Conservation (phyloP, 1,140 invertebrate species). For the Danaus melanippus region DNA sequence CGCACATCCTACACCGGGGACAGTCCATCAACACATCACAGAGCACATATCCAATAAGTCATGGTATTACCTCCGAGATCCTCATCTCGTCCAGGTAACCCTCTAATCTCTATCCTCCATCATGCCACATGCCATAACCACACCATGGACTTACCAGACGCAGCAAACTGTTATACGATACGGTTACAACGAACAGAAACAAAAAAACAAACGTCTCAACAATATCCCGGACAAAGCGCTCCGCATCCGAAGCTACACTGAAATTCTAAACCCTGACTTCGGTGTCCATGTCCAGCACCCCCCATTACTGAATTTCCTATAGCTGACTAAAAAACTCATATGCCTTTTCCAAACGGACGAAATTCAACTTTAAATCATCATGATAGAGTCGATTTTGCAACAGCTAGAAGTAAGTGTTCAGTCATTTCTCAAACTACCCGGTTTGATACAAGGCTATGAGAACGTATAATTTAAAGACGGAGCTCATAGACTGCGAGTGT, state of each 20-base stretch:
- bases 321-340: slow-evolving; percentile 31
- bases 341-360: neutral
- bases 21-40: too few relatives aligned
- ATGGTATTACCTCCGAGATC: too few relatives aligned
- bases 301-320: slow-evolving; percentile 67
- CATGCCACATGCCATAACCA: too few relatives aligned
- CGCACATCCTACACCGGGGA: too few relatives aligned
- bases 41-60: too few relatives aligned
- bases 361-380: slow-evolving; percentile 5
- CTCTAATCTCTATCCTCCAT: too few relatives aligned
- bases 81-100: too few relatives aligned
- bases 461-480: slow-evolving; percentile 72
- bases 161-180: too few relatives aligned
- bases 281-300: slow-evolving; percentile 68
- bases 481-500: slow-evolving; percentile 28
- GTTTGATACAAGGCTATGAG: slow-evolving; percentile 65
- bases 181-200: too few relatives aligned
- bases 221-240: slow-evolving; percentile 63
- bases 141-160: too few relatives aligned
- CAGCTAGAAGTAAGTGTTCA: slow-evolving; percentile 8
- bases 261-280: slow-evolving; percentile 69
- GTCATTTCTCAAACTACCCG: slow-evolving; percentile 27
- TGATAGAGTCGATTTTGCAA: slow-evolving; percentile 22
- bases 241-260: slow-evolving; percentile 69
- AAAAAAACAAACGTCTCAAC: slow-evolving; percentile 59